These are phyloP conservation scores for Epinotia brunnichana DNA, from an alignment of 2,888 invertebrate species.

Conservation along the genomic window DNA sequence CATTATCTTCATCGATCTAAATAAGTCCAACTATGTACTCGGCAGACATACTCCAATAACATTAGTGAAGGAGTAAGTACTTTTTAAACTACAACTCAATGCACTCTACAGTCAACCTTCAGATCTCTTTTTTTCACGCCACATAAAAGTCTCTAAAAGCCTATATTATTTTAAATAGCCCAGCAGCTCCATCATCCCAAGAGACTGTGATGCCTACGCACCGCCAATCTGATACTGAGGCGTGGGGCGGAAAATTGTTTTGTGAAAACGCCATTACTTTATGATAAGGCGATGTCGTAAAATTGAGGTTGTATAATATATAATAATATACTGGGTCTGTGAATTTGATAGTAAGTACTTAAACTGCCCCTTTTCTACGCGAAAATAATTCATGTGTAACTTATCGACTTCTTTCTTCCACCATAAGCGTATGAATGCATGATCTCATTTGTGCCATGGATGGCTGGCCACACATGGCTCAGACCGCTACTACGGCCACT, in stretches of 20 bases:
- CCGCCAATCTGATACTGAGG: slow-evolving; percentile 19
- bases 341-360: background rate
- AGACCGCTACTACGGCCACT: too few relatives aligned
- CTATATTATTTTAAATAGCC: slow-evolving; percentile 3
- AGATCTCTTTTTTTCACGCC: background rate
- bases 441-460: too few relatives aligned
- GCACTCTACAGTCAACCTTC: too few relatives aligned
- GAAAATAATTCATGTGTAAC: too few relatives aligned
- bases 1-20: background rate
- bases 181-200: slow-evolving; percentile 7
- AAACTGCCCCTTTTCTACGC: too few relatives aligned
- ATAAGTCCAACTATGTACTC: background rate
- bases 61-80: background rate
- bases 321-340: background rate
- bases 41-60: background rate
- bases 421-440: too few relatives aligned
- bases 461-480: too few relatives aligned
- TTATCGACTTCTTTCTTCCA: too few relatives aligned
- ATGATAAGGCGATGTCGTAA: slow-evolving; percentile 35
- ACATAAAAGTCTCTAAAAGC: background rate
- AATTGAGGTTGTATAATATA: slow-evolving; percentile 10
- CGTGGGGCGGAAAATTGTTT: slow-evolving; percentile 39
- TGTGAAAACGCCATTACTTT: slow-evolving; percentile 35
- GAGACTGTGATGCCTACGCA: slow-evolving; percentile 13
- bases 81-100: too few relatives aligned